These are phyloP conservation scores for Bovichtus variegatus DNA, from an alignment of 2,797 vertebrate genomes.

Conservation along the genomic window DNA sequence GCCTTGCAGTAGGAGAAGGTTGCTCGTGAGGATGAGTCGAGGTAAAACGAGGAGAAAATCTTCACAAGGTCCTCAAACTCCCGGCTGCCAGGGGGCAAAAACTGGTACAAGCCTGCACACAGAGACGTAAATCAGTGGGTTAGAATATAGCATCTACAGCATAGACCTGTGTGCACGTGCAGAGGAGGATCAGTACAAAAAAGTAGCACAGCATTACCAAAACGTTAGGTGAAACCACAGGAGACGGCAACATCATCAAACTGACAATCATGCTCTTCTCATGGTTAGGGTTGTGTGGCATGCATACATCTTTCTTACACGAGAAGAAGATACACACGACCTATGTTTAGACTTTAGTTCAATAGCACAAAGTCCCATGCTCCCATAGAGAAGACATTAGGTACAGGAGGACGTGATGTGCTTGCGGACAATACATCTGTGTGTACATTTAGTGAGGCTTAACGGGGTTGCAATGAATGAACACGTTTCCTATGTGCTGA, in stretches of 20 bases:
- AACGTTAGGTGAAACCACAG: neutral
- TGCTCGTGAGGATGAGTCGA: slow-evolving; percentile 89
- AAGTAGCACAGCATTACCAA: neutral
- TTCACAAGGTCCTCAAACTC: slow-evolving; percentile 95
- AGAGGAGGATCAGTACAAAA: neutral
- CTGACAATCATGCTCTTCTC: neutral
- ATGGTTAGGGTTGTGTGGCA: neutral
- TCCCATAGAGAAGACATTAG: neutral
- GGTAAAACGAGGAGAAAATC: slow-evolving; percentile 91
- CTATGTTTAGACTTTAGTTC: neutral
- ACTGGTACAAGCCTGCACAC: slow-evolving; percentile 90
- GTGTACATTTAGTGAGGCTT: neutral
- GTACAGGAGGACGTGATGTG: neutral
- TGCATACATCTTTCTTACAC: neutral
- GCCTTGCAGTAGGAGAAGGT: slow-evolving; percentile 92
- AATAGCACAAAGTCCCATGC: neutral
- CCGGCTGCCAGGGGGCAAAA: slow-evolving; percentile 88
- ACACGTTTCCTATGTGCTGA: neutral
- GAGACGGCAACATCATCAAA: neutral
- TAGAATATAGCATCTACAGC: slow-evolving; percentile 10
- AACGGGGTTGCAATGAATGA: neutral
- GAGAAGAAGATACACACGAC: too few species aligned
- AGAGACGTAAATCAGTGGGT: slow-evolving; percentile 20
- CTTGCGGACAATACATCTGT: neutral
- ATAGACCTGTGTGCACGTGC: neutral